Percentiles rank a stretch among this genome's conserved stretches.
Evolutionary conservation across 1,140 invertebrate species (phyloP).

Genomic region (Saccostrea echinata): DNA sequence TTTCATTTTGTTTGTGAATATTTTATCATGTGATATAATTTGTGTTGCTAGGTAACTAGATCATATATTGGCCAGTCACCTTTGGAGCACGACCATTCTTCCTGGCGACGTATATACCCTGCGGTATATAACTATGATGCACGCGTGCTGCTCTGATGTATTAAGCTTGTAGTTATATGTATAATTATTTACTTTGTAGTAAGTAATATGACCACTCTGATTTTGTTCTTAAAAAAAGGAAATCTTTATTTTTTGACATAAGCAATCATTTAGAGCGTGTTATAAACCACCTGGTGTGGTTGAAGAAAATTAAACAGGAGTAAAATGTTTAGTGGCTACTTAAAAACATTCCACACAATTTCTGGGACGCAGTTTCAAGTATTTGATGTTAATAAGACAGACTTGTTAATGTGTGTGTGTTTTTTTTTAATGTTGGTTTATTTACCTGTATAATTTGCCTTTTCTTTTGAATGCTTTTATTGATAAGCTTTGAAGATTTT

Average conservation of each 20-base stretch:
- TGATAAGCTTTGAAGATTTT: slow-evolving; percentile 6
- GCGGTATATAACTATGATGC: slow-evolving; percentile 9
- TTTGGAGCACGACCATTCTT: slow-evolving; percentile 30
- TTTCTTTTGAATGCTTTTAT: slow-evolving; percentile 24
- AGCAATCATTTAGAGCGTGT: slow-evolving; percentile 13
- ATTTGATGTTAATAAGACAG: neutral
- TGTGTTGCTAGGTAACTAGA: slow-evolving; percentile 33
- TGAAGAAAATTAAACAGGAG: slow-evolving; percentile 23
- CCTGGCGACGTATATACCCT: slow-evolving; percentile 16
- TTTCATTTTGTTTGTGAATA: slow-evolving; percentile 15
- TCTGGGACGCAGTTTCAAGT: slow-evolving; percentile 19
- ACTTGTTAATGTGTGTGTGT: slow-evolving; percentile 12
- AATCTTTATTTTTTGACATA: neutral
- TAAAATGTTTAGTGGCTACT: slow-evolving; percentile 4
- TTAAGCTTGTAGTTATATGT: slow-evolving; percentile 6
- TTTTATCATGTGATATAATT: slow-evolving; percentile 8
- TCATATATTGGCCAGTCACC: slow-evolving; percentile 23
- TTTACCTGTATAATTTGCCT: slow-evolving; percentile 17
- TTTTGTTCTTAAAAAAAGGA: neutral
- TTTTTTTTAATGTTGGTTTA: slow-evolving; percentile 17
- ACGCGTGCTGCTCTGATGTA: slow-evolving; percentile 6
- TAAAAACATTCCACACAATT: slow-evolving; percentile 15
- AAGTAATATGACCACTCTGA: neutral
- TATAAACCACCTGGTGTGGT: slow-evolving; percentile 16
- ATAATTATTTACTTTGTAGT: slow-evolving; percentile 9